phyloP scores from a whole-genome alignment of 1,140 invertebrate genomes.

The Trigoniulus corallinus region DNA sequence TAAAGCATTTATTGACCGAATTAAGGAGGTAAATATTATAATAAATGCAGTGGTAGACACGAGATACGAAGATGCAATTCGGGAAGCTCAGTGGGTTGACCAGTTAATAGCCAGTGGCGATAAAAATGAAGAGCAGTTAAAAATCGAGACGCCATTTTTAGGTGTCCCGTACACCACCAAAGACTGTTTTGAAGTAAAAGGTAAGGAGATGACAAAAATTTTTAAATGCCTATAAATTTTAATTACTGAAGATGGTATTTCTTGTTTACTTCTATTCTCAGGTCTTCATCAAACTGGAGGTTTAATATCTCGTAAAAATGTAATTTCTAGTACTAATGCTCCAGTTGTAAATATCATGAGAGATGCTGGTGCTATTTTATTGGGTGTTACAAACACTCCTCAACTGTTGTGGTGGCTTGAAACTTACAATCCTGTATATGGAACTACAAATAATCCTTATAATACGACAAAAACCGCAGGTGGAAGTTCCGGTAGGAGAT shows the following conservation, averaged over 20 bases:
- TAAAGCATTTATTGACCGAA: constrained; percentile 59
- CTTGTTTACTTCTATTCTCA: no score
- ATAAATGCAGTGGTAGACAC: constrained; percentile 65
- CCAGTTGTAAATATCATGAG: constrained; percentile 39
- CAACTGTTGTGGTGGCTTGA: constrained; percentile 74
- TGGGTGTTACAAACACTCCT: constrained; percentile 65
- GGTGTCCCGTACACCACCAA: constrained; percentile 75
- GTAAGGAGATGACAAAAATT: constrained; percentile 16
- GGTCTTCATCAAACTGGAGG: constrained; percentile 38
- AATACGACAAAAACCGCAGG: constrained; percentile 65
- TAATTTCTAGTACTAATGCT: constrained; percentile 44
- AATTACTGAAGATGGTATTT: no score
- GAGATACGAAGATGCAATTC: constrained; percentile 52
- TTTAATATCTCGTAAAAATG: constrained; percentile 22
- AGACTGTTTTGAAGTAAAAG: constrained; percentile 47
- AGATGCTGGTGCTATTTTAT: constrained; percentile 51
- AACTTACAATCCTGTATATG: constrained; percentile 69
- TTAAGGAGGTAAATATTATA: constrained; percentile 57
- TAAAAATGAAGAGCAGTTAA: constrained; percentile 35
- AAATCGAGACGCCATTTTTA: constrained; percentile 52
- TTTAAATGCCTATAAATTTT: neutral
- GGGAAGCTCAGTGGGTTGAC: constrained; percentile 54
- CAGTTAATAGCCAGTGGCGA: constrained; percentile 41
- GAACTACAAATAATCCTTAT: constrained; percentile 73
- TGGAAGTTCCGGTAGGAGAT: constrained; percentile 54